Evolutionary conservation across 2,113 vertebrate species (phyloP), one percentile per base, ranked within the genome.

Genomic region (Phyllostomus discolor): DNA sequence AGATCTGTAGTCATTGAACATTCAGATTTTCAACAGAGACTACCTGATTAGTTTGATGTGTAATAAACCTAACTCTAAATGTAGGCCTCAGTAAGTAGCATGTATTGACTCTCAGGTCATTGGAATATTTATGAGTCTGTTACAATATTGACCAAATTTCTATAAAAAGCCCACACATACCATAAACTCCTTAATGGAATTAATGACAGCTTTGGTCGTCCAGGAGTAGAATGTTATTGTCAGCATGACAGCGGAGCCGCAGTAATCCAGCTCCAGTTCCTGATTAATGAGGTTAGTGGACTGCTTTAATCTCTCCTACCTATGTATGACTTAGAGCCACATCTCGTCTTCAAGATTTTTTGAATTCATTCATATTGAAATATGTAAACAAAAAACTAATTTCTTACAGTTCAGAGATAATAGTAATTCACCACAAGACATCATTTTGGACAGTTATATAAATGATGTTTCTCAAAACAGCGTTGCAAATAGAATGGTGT

Each of bases 211-310:
- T 99, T 99, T 93, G 99, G 99, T 91, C 99, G 99, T 46, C 99
- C 99, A 20, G 99, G 99, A 95, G 99, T 99, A 95, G 99, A 99
- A 97, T 99, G 99, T 97, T 99, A 99, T 97, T 99, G 99, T 98
- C 99, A 99, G 69, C 99, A 99, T 81, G 99, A 99, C 98, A 99
- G 98, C 41, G 99, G 99, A 97, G 99, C 99, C 41, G 99, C 99
- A 48, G 99, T 99, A 96, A 99, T 99, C 97, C 99, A 99, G 95
- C 99, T 99, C 92, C 99, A 99, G 99, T 99, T 99, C 98, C 99
- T 99, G 98, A 99, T 99, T 97, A 99, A 99, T 91, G 99, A 99
- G 99, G 99, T 99, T 83, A 98, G 99, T 98, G 95, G 94, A 96
- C 62, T 28, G 87, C 94, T 70, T 92, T 52, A 6, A 1, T 96